Evolutionary conservation across 2,888 invertebrate genomes (phyloP).

Genomic region (Clepsis dumicolana): DNA sequence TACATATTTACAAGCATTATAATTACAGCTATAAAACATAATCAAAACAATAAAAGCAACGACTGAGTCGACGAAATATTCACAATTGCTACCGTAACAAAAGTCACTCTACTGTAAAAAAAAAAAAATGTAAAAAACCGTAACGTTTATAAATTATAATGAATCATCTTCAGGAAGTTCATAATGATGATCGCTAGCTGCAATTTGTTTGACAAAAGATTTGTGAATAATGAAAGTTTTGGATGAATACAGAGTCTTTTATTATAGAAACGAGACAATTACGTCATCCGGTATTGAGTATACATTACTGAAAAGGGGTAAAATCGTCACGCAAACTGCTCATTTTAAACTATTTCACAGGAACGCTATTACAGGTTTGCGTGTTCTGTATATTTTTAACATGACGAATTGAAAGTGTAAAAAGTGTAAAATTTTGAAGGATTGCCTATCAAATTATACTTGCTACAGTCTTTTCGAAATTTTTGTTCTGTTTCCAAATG

Average conservation of each 20-base stretch:
- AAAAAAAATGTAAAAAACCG: not conserved
- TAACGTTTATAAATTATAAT: conserved; percentile 16
- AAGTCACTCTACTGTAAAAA: not conserved
- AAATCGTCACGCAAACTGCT: conserved; percentile 53
- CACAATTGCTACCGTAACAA: conserved; percentile 37
- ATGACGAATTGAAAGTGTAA: no score
- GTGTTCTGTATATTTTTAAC: not conserved
- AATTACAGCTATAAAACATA: conserved; percentile 64
- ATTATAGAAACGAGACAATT: conserved; percentile 24
- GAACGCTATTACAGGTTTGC: not conserved
- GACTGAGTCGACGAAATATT: conserved; percentile 26
- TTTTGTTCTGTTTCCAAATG: not conserved
- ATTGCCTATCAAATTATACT: no score
- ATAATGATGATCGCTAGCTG: conserved; percentile 17
- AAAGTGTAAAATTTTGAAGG: no score
- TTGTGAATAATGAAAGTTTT: conserved; percentile 16
- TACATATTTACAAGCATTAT: conserved; percentile 82
- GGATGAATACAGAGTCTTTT: conserved; percentile 6
- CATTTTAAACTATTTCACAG: conserved; percentile 38
- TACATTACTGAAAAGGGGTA: conserved; percentile 39
- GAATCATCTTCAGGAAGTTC: conserved; percentile 40
- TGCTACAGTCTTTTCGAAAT: no score
- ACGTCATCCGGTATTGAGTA: conserved; percentile 24
- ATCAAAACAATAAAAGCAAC: conserved; percentile 42
- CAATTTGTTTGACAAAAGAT: conserved; percentile 11